Evolutionary conservation across 2,797 vertebrate genomes (phyloP).

Genomic region (Eptatretus atami): DNA sequence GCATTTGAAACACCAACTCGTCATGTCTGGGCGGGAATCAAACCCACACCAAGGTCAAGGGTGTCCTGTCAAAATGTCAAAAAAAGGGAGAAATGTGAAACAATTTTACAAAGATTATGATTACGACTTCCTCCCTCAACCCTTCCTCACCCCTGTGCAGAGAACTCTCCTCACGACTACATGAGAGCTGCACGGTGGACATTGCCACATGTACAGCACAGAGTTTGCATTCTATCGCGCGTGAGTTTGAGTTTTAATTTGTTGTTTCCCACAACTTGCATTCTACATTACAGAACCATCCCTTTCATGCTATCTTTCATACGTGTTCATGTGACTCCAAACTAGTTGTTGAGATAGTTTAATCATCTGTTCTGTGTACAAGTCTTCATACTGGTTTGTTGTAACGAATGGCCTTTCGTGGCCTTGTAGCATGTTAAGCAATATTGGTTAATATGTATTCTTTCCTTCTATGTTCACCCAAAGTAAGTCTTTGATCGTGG

Average conservation of each 20-base stretch:
- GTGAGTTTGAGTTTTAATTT: constrained; percentile 16
- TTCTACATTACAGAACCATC: neutral
- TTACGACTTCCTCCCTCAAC: neutral
- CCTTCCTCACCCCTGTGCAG: constrained; percentile 14
- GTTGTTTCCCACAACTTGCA: neutral
- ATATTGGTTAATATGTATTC: too few species aligned
- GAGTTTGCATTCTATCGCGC: constrained; percentile 38
- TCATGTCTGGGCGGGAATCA: too few species aligned
- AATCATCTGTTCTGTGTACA: too few species aligned
- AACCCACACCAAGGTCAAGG: too few species aligned
- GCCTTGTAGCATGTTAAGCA: too few species aligned
- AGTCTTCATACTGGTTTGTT: too few species aligned
- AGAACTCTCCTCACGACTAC: constrained; percentile 39
- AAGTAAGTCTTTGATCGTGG: too few species aligned
- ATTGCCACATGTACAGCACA: constrained; percentile 43
- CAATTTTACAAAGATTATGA: neutral
- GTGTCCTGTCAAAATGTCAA: neutral
- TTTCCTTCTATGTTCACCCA: too few species aligned
- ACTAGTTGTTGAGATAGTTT: too few species aligned
- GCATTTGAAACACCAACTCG: too few species aligned
- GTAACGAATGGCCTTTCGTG: too few species aligned
- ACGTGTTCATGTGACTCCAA: too few species aligned
- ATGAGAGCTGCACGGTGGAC: constrained; percentile 67
- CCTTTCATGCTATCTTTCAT: neutral
- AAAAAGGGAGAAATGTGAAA: neutral